These are phyloP conservation scores for Melinopterus prodromus DNA, from an alignment of 2,888 invertebrate species.

Conservation along the genomic window DNA sequence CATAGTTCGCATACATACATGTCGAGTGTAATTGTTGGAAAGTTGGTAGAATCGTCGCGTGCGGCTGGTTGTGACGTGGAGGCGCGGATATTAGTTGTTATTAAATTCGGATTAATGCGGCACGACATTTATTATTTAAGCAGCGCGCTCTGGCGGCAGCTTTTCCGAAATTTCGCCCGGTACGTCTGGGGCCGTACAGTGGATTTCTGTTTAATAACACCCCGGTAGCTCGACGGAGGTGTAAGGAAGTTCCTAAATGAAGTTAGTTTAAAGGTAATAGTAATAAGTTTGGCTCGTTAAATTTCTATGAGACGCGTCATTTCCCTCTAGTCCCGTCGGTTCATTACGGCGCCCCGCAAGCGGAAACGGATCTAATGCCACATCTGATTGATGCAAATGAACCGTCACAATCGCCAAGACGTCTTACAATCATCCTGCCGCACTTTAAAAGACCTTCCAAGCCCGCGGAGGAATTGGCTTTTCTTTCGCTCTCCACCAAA, in stretches of 20 bases:
- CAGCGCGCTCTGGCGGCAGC: neutral
- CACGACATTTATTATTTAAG: slow-evolving; percentile 4
- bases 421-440: neutral
- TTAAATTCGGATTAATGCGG: neutral
- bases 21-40: slow-evolving; percentile 4
- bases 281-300: slow-evolving; percentile 45
- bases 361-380: slow-evolving; percentile 30
- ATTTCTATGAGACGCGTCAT: slow-evolving; percentile 40
- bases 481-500: neutral
- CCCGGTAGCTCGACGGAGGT: neutral
- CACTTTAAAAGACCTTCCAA: neutral
- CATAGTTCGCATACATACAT: slow-evolving; percentile 4
- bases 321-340: slow-evolving; percentile 25
- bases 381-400: slow-evolving; percentile 33
- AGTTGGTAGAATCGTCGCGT: neutral
- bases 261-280: slow-evolving; percentile 44
- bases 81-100: neutral
- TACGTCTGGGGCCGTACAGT: neutral
- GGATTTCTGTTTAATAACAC: neutral
- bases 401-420: slow-evolving; percentile 27
- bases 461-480: neutral
- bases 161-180: neutral
- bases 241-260: slow-evolving; percentile 40
- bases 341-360: slow-evolving; percentile 26
- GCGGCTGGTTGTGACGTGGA: neutral